Percentiles rank a stretch among this genome's conserved stretches.
Evolutionary conservation across 2,797 vertebrate genomes (phyloP).

Genomic region (Sylvia borin): DNA sequence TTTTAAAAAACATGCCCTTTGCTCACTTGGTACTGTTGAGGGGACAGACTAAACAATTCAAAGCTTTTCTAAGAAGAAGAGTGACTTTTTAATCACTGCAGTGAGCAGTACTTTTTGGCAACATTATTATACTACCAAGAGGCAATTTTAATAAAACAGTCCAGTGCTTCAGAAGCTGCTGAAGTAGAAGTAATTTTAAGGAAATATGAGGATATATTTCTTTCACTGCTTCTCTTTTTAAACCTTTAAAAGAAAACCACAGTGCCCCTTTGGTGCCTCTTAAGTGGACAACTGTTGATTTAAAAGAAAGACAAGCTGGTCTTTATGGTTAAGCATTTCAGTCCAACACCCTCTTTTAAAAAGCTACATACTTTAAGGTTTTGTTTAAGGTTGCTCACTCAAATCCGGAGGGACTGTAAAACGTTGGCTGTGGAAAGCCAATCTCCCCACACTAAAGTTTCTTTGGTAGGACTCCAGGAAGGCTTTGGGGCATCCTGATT

Average conservation of each 20-base stretch:
- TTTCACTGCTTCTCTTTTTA: conserved; percentile 10
- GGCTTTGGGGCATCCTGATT: conserved; percentile 21
- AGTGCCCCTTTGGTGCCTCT: conserved; percentile 24
- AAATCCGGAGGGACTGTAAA: conserved; percentile 7
- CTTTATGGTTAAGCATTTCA: conserved; percentile 48
- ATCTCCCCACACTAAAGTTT: background rate
- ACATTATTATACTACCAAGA: background rate
- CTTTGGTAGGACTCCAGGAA: conserved; percentile 29
- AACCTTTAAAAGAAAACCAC: conserved; percentile 41
- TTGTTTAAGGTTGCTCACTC: conserved; percentile 31
- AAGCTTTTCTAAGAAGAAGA: conserved; percentile 10
- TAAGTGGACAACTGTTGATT: conserved; percentile 42
- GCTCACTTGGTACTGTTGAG: background rate
- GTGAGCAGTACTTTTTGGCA: conserved; percentile 19
- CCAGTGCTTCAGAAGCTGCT: background rate
- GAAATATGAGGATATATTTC: conserved; percentile 30
- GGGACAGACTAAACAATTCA: background rate
- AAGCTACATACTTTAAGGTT: conserved; percentile 9
- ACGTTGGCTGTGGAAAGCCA: background rate
- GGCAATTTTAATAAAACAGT: conserved; percentile 35
- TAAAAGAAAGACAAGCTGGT: conserved; percentile 24
- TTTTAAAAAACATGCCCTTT: conserved; percentile 5
- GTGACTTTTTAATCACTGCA: background rate
- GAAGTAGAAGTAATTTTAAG: conserved; percentile 16
- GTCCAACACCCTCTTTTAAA: conserved; percentile 41